Evolutionary conservation across 2,113 vertebrate species (phyloP).

Genomic region (Pangasianodon hypophthalmus): DNA sequence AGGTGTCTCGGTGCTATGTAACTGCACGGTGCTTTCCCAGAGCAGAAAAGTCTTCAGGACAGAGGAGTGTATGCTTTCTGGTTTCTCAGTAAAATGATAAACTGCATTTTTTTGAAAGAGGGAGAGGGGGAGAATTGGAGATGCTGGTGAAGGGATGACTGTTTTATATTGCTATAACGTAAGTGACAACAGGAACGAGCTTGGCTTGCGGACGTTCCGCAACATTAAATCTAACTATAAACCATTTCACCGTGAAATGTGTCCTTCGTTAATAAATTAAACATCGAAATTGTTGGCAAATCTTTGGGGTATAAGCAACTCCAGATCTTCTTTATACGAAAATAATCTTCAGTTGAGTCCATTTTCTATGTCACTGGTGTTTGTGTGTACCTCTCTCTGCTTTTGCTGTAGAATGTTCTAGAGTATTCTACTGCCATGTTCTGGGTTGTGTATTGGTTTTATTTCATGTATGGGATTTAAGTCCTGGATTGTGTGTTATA

Average conservation of each 20-base stretch:
- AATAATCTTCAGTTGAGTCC: too few relatives aligned
- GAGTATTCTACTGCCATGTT: background rate
- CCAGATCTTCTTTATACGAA: background rate
- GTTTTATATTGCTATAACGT: background rate
- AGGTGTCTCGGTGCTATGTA: background rate
- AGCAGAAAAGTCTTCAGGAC: background rate
- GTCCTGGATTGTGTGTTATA: background rate
- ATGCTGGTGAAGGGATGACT: background rate
- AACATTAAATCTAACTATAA: background rate
- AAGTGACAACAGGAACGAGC: background rate
- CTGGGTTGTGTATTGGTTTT: background rate
- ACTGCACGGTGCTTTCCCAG: background rate
- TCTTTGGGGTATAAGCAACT: background rate
- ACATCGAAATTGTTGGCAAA: background rate
- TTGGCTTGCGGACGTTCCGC: background rate
- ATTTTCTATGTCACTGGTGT: background rate
- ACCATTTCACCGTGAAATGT: background rate
- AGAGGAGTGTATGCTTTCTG: background rate
- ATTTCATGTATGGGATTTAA: background rate
- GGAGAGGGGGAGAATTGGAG: background rate
- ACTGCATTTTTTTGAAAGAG: background rate
- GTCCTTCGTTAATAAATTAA: background rate
- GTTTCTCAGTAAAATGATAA: background rate
- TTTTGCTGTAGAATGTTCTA: background rate
- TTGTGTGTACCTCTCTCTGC: background rate